Percentiles rank a stretch among this genome's conserved stretches.
These are phyloP conservation scores for Caloenas nicobarica DNA, from an alignment of 2,113 vertebrate species.

Conservation along the genomic window DNA sequence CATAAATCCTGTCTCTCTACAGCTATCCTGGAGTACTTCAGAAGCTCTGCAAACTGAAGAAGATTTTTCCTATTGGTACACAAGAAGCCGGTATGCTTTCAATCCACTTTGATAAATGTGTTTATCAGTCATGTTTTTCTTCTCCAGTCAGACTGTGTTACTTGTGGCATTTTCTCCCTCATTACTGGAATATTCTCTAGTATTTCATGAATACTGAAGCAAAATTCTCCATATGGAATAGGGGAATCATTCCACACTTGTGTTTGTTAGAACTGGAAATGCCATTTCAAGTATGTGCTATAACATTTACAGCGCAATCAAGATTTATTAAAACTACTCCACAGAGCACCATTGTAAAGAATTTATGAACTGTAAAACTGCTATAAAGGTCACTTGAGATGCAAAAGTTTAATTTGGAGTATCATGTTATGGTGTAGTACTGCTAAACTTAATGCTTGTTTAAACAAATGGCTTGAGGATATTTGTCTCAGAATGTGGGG, in stretches of 20 bases:
- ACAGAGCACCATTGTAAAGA: conserved; percentile 69
- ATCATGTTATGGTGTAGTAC: conserved; percentile 69
- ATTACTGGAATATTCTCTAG: neutral
- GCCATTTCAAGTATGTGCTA: conserved; percentile 51
- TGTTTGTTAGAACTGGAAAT: conserved; percentile 63
- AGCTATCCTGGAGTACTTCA: neutral
- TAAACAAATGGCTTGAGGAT: conserved; percentile 72
- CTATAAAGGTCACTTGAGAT: conserved; percentile 77
- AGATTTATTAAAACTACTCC: conserved; percentile 76
- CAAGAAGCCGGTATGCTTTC: neutral
- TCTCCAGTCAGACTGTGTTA: neutral
- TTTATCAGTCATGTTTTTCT: neutral
- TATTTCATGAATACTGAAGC: conserved; percentile 17
- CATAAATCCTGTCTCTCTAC: neutral
- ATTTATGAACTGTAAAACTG: conserved; percentile 80
- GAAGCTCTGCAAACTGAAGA: neutral
- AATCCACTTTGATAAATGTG: neutral
- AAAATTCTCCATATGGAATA: conserved; percentile 11
- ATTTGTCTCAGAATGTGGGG: conserved; percentile 67
- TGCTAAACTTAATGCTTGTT: conserved; percentile 67
- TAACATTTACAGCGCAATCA: conserved; percentile 72
- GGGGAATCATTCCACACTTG: neutral
- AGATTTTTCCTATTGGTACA: neutral
- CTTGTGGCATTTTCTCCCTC: neutral
- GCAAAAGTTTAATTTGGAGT: conserved; percentile 79